Evolutionary conservation across 2,888 invertebrate species (phyloP), one percentile per base, ranked within the genome.

Genomic region (Caenorhabditis auriculariae): DNA sequence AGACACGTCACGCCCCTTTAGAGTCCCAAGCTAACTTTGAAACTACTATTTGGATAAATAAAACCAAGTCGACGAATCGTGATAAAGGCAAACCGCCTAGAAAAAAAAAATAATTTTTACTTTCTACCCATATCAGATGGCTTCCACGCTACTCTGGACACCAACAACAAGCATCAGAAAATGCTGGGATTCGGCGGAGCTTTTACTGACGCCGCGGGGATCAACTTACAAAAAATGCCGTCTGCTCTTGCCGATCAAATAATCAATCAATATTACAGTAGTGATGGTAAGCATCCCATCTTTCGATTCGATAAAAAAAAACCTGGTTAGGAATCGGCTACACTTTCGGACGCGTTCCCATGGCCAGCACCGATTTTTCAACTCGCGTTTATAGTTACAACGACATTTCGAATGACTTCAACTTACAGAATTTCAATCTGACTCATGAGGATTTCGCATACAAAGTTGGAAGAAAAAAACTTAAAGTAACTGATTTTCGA

Each of bases 301-400:
- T 9, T 32, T 32, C 35, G n/a, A 32, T 12, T 12, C n/a, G 35
- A 12, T 12, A 12, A n/a, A 32, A 32, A 32, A 9, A 32, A 12
- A 12, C n/a, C n/a, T 7, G 12, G 38, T 17, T 85, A 56, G 93
- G 93, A 15, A 85, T 90, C 53, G 88, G 88, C 66, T 93, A 91
- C 82, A 89, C 87, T 74, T 80, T 92, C 68, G 88, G 89, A 42
- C 86, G 93, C 37, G 87, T 91, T 5, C 89, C 92, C 0, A 90
- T 93, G 56, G 92, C 87, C 1, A 91, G 91, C 7, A 87, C 88
- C 51, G 93, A 93, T 83, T 93, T 92, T 82, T 93, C 92, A 0
- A 87, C 88, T 23, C 87, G 86, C 45, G 85, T 87, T 0, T 93
- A 93, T 84, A 88, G 91, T 0, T 91, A 91, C 81, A 88, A 89